phyloP scores from a whole-genome alignment of 2,888 invertebrate genomes.

The Xiphydria camelus region DNA sequence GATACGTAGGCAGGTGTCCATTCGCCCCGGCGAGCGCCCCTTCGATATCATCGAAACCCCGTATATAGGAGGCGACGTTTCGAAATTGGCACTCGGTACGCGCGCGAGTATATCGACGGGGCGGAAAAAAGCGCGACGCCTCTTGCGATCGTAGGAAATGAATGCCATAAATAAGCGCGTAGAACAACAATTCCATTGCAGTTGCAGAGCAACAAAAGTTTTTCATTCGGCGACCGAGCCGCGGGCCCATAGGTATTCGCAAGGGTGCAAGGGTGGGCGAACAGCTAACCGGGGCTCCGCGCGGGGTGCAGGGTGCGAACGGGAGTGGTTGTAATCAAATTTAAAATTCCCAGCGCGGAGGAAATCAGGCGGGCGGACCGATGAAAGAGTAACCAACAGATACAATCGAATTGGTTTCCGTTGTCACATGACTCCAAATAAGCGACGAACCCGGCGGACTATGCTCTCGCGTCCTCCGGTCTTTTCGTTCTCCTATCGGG shows the following conservation, averaged over 20 bases:
- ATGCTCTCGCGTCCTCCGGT: neutral
- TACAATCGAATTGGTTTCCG: constrained; percentile 42
- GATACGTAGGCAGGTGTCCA: too few species aligned
- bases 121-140: constrained; percentile 8
- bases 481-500: constrained; percentile 14
- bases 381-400: constrained; percentile 49
- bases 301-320: constrained; percentile 10
- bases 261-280: constrained; percentile 22
- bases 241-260: constrained; percentile 25
- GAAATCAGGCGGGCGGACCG: constrained; percentile 29
- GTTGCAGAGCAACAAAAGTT: constrained; percentile 45
- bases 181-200: constrained; percentile 47
- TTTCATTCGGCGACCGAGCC: constrained; percentile 33
- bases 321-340: constrained; percentile 43
- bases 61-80: too few species aligned
- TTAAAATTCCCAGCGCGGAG: constrained; percentile 45
- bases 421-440: constrained; percentile 46
- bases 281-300: constrained; percentile 14
- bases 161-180: constrained; percentile 50
- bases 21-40: too few species aligned
- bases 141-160: constrained; percentile 40
- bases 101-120: constrained; percentile 12
- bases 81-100: too few species aligned
- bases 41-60: too few species aligned
- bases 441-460: constrained; percentile 28